These are phyloP conservation scores for Bryconaethiops microstoma DNA, from an alignment of 2,797 vertebrate genomes.

Conservation along the genomic window DNA sequence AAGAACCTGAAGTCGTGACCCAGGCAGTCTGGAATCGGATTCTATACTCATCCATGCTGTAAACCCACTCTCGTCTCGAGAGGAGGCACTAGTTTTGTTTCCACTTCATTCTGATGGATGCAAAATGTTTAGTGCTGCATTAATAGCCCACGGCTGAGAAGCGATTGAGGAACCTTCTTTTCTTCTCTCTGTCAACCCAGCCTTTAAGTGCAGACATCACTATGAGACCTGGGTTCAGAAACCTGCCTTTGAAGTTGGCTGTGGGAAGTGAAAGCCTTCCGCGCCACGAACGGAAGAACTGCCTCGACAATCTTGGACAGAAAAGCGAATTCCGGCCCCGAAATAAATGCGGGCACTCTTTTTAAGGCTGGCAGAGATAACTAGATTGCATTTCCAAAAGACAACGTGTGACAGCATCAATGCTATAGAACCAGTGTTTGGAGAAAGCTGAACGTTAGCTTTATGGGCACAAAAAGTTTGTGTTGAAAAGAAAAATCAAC, in stretches of 20 bases:
- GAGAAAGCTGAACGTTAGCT: too few species aligned
- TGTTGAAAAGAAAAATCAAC: too few species aligned
- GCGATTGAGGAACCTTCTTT: background rate
- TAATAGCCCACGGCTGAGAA: conserved; percentile 30
- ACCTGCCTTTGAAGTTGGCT: conserved; percentile 48
- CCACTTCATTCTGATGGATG: conserved; percentile 6
- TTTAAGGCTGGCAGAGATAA: too few species aligned
- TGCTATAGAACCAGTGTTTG: too few species aligned
- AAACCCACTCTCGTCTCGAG: background rate
- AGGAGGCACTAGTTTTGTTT: background rate
- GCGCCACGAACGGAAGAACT: conserved; percentile 17
- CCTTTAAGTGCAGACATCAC: conserved; percentile 39
- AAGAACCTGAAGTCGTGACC: background rate
- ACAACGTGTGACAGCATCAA: too few species aligned
- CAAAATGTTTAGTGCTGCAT: conserved; percentile 32
- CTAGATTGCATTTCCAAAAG: too few species aligned
- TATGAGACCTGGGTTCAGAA: conserved; percentile 8
- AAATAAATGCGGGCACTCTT: too few species aligned
- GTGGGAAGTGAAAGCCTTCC: conserved; percentile 16
- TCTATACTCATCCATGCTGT: background rate
- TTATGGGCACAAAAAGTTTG: too few species aligned
- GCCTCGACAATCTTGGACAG: background rate
- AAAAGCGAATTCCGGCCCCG: too few species aligned
- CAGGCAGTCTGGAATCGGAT: background rate
- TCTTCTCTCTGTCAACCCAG: conserved; percentile 19